A percentile compares a stretch with the other conserved stretches of the same genome.
Evolutionary conservation across 2,797 vertebrate genomes (phyloP).

Genomic region (Pseudochromis fuscus): DNA sequence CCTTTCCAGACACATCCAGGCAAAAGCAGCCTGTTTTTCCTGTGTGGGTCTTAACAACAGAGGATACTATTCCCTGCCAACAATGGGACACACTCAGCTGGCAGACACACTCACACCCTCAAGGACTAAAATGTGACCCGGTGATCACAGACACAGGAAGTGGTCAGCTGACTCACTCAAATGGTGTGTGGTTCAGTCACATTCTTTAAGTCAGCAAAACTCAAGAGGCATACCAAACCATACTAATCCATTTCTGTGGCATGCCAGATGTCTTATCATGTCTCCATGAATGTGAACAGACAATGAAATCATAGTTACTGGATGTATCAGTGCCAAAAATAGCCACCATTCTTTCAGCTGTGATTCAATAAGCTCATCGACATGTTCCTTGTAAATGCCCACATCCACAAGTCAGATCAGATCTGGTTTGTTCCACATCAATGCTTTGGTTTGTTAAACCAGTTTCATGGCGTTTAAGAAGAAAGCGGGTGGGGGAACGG

Average conservation of each 20-base stretch:
- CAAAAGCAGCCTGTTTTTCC: constrained; percentile 5
- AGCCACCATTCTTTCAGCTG: constrained; percentile 5
- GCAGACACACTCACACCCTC: constrained; percentile 17
- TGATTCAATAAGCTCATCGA: neutral
- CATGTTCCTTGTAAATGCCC: neutral
- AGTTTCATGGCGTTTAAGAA: constrained; percentile 30
- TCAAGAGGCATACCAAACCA: constrained; percentile 34
- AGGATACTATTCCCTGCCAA: constrained; percentile 43
- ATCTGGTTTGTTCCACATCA: constrained; percentile 16
- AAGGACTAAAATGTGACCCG: constrained; percentile 50
- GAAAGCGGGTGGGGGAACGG: neutral
- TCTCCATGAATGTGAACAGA: neutral
- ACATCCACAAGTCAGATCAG: neutral
- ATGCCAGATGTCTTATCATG: constrained; percentile 24
- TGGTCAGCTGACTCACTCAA: constrained; percentile 63
- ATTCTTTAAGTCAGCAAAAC: constrained; percentile 59
- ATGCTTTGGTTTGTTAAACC: constrained; percentile 24
- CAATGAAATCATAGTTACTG: constrained; percentile 1
- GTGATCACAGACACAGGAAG: constrained; percentile 58
- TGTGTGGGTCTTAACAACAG: constrained; percentile 26
- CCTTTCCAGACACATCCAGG: neutral
- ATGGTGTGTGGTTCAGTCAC: constrained; percentile 40
- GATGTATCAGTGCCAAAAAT: constrained; percentile 25
- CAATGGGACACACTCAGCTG: constrained; percentile 49
- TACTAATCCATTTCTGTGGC: neutral